Evolutionary conservation across 2,113 vertebrate genomes (phyloP).

Genomic region (Hemiprocne comata): DNA sequence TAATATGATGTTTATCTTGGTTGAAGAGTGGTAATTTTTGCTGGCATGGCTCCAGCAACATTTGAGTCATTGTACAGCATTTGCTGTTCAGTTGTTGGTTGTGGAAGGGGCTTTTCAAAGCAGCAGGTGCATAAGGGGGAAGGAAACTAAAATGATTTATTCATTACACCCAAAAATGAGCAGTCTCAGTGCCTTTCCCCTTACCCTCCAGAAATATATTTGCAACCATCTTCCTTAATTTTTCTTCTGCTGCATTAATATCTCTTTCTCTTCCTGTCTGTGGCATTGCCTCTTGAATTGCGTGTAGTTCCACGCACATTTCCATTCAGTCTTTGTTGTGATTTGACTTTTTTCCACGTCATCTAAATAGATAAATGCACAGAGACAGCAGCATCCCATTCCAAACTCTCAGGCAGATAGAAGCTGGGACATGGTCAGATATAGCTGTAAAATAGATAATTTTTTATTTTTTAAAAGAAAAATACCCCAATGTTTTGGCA

Average conservation of each 20-base stretch:
- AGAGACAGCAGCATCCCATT: neutral
- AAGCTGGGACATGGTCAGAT: neutral
- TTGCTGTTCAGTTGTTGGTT: conserved; percentile 83
- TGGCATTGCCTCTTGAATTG: conserved; percentile 69
- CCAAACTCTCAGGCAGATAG: neutral
- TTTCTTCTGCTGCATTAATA: conserved; percentile 36
- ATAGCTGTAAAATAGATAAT: neutral
- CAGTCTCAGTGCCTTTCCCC: conserved; percentile 77
- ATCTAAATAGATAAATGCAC: conserved; percentile 20
- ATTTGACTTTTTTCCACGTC: conserved; percentile 33
- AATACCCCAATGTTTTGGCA: conserved; percentile 32
- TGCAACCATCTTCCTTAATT: conserved; percentile 52
- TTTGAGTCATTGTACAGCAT: conserved; percentile 80
- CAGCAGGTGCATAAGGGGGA: conserved; percentile 79
- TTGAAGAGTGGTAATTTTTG: conserved; percentile 95
- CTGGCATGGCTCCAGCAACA: conserved; percentile 84
- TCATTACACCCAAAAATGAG: conserved; percentile 87
- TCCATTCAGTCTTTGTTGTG: conserved; percentile 47
- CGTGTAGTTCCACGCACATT: neutral
- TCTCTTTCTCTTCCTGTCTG: conserved; percentile 44
- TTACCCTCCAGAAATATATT: conserved; percentile 65
- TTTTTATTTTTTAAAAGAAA: neutral
- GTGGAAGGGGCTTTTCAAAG: conserved; percentile 79
- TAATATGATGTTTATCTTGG: conserved; percentile 99
- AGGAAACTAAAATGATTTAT: conserved; percentile 85